These are phyloP conservation scores for Ariolimax columbianus DNA, from an alignment of 2,888 invertebrate genomes.

Conservation along the genomic window DNA sequence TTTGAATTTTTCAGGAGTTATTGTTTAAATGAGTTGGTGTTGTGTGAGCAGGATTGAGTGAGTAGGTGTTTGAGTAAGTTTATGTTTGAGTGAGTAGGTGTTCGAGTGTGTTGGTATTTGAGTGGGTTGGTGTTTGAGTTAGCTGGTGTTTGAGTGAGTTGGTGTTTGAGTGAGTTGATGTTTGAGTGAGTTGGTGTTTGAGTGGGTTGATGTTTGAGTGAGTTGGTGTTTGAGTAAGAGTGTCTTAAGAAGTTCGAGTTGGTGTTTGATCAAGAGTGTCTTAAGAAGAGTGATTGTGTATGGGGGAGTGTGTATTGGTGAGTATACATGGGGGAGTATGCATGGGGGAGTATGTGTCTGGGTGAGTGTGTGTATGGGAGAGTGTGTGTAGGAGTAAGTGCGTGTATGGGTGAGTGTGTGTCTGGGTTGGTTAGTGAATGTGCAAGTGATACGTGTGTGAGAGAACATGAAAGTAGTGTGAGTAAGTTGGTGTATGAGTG, in stretches of 20 bases:
- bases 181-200: not conserved
- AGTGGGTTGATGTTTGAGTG: not conserved
- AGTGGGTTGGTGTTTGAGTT: too few relatives aligned
- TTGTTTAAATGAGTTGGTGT: too few relatives aligned
- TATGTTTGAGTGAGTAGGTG: too few relatives aligned
- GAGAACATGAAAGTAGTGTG: too few relatives aligned
- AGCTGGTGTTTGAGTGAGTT: too few relatives aligned
- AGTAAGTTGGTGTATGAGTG: not conserved
- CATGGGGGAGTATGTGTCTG: not conserved
- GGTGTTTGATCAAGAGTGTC: not conserved
- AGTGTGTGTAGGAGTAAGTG: not conserved
- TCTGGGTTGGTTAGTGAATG: not conserved
- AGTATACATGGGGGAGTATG: not conserved
- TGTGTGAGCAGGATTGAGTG: too few relatives aligned
- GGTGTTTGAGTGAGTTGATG: too few relatives aligned
- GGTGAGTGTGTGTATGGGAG: not conserved
- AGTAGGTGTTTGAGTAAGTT: too few relatives aligned
- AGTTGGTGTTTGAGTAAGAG: not conserved
- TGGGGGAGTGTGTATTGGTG: not conserved
- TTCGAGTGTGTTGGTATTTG: too few relatives aligned
- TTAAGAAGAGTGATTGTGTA: not conserved
- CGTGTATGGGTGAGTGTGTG: not conserved
- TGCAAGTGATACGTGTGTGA: not conserved
- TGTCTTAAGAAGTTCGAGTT: too few relatives aligned
- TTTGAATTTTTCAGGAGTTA: too few relatives aligned